Base-by-base conservation (phyloP, 2,797 vertebrate species). In the Enteromius paludinosus region DNA sequence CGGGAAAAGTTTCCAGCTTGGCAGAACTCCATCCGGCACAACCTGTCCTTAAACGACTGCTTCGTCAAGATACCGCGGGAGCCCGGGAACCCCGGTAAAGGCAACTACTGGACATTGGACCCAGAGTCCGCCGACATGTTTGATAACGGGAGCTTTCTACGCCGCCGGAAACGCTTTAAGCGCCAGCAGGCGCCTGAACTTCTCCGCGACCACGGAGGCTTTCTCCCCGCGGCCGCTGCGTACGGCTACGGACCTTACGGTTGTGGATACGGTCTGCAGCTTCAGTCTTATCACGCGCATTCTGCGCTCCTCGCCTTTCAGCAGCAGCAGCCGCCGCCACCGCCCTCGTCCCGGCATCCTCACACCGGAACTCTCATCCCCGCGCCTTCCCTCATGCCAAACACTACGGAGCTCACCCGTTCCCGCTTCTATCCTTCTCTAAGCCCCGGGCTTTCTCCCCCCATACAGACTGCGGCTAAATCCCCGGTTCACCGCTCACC, bases 91-190 rank as follows among this genome's bases (percentile, higher is more conserved):
- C 96, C 96, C 0, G 96, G 96, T 28, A 97, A 97, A 83, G 96
- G 96, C 84, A 97, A 97, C 94, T 97, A 97, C 93, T 97, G 96
- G 96, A 97, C 96, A 12, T 88, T 97, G 85, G 96, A 97, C 92
- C 96, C 96, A 45, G 96, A 98, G 91, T 97, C 97, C 5, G 96
- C 96, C 8, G 96, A 98, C 86, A 98, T 97, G 96, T 97, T 98
- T 84, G 96, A 98, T 93, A 98, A 98, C 93, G 97, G 97, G 86
- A 96, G 96, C 90, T 98, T 98, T 90, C 91, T 97, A 89, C 90
- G 96, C 82, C 92, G 97, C 68, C 92, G 95, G 91, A 98, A 98
- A 88, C 96, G 97, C 90, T 98, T 98, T 93, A 98, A 98, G 92
- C 89, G 97, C 76, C 97, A 97, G 92, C 97, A 96, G 87, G 88